These are phyloP conservation scores for Lepilemur septentrionalis DNA, from an alignment of 2,797 vertebrate genomes.

Conservation along the genomic window DNA sequence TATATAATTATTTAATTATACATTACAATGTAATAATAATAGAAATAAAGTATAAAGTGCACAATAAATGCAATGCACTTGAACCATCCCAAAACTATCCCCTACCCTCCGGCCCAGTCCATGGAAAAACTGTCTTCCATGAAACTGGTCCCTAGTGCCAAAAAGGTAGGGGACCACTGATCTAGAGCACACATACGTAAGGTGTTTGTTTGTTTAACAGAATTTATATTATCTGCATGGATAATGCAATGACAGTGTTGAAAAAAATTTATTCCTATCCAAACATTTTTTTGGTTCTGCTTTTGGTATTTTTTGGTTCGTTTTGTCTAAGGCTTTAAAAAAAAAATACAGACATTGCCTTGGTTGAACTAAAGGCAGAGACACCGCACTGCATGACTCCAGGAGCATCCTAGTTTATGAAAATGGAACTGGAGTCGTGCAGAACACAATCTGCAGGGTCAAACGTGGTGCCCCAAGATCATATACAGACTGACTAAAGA, in stretches of 20 bases:
- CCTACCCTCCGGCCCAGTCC: too few relatives aligned
- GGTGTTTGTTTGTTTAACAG: not conserved
- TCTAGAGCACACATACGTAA: not conserved
- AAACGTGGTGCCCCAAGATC: not conserved
- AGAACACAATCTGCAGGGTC: not conserved
- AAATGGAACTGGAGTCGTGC: not conserved
- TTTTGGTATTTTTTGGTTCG: conserved; percentile 50
- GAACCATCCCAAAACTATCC: too few relatives aligned
- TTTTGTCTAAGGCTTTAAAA: conserved; percentile 14
- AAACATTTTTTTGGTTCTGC: conserved; percentile 13
- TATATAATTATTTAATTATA: too few relatives aligned
- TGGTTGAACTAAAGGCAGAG: conserved; percentile 16
- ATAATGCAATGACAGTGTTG: conserved; percentile 2
- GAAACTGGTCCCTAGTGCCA: too few relatives aligned
- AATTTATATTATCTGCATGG: conserved; percentile 3
- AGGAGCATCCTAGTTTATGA: not conserved
- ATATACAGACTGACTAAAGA: not conserved
- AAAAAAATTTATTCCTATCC: conserved; percentile 30
- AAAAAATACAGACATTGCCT: not conserved
- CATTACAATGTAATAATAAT: too few relatives aligned
- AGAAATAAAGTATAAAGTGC: too few relatives aligned
- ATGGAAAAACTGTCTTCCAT: too few relatives aligned
- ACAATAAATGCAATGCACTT: too few relatives aligned
- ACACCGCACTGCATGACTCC: not conserved
- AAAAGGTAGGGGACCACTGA: too few relatives aligned